These are phyloP conservation scores for Octodon degus DNA, from an alignment of 2,113 vertebrate species.

Conservation along the genomic window DNA sequence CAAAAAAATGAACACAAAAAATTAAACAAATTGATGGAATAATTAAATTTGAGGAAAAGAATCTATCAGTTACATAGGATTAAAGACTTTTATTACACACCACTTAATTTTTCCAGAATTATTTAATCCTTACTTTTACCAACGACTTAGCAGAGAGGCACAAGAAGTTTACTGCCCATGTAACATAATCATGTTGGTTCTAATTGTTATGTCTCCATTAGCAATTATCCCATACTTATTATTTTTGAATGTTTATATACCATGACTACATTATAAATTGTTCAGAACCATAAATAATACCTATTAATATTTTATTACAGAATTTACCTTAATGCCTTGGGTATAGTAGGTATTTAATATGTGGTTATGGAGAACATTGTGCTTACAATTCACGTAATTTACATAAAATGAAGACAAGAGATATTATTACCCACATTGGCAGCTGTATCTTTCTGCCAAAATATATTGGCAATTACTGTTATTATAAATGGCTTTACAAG, in stretches of 20 bases:
- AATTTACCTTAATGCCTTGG: not conserved
- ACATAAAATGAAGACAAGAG: not conserved
- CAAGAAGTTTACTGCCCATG: not conserved
- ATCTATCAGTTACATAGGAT: not conserved
- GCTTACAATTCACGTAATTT: not conserved
- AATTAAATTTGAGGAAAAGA: not conserved
- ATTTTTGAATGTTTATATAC: not conserved
- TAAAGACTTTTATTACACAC: not conserved
- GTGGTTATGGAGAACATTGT: not conserved
- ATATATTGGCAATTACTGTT: not conserved
- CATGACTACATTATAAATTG: not conserved
- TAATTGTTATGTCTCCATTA: not conserved
- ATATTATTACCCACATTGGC: not conserved
- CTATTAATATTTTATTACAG: not conserved
- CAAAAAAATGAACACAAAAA: not conserved
- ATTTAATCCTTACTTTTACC: not conserved
- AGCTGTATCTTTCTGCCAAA: not conserved
- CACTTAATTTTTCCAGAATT: not conserved
- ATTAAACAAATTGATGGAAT: not conserved
- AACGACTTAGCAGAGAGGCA: not conserved
- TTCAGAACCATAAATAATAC: not conserved
- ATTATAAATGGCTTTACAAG: not conserved
- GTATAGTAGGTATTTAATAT: not conserved
- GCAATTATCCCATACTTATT: not conserved
- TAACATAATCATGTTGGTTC: not conserved